Evolutionary conservation across 2,113 vertebrate species (phyloP), one percentile per base, ranked within the genome.

Genomic region (Platanista minor): DNA sequence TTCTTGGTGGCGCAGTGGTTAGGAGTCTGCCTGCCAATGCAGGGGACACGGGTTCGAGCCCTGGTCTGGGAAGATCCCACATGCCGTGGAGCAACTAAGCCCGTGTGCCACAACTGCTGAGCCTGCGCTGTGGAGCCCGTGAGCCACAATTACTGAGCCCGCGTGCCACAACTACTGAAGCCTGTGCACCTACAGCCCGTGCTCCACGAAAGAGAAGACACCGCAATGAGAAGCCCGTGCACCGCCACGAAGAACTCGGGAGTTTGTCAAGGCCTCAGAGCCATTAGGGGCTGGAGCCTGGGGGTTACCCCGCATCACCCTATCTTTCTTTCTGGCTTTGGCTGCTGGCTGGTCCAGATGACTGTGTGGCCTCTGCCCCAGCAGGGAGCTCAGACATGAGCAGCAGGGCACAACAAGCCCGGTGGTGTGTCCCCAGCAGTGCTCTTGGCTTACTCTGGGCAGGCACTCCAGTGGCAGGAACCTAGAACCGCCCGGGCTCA

Each of bases 141-240:
- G 49, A 52, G 1, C 52, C 52, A 52, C 52, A 52, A 17, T 1
- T 43, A 43, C 43, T 43, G 43, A 43, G 43, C 43, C 46, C 0
- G 46, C 2, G 2, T 41, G 2, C 11, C 10, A 46, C 46, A 46
- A 12, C 43, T 52, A 17, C 49, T 0, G 5, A 52, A 52, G 49
- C 49, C 52, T 0, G 52, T 0, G 1, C 15, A 0, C 15, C 52
- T 52, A 6, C 15, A 18, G 52, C 52, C 15, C 5, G 5, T 52
- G 52, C 52, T 52, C 52, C 1, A 15, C 52, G 17, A 18, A 52
- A 52, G 52, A 52, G 52, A 18, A 17, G 52, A 15, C 52, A 18
- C 52, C 15, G 1, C 52, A 52, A 2, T 17, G 52, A 52, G 52
- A 17, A 52, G 52, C 1, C 52, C 52, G 5, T 0, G 52, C 52